Percentiles rank a stretch among this genome's conserved stretches.
These are phyloP conservation scores for Tholera decimalis DNA, from an alignment of 2,888 invertebrate genomes.

Conservation along the genomic window DNA sequence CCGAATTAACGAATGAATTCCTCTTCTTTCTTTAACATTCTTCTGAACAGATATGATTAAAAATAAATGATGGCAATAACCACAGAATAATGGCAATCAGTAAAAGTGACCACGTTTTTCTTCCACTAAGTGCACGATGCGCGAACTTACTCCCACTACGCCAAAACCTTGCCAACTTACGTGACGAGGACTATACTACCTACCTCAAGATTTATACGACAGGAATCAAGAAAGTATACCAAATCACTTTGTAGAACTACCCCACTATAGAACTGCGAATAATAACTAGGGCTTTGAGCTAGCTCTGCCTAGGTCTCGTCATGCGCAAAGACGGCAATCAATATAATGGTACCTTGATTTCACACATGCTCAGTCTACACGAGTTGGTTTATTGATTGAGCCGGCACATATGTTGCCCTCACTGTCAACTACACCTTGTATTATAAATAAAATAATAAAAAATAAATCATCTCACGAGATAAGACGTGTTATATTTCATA, in stretches of 20 bases:
- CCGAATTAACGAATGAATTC: no score
- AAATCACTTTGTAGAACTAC: background rate
- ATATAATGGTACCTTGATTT: slow-evolving; percentile 35
- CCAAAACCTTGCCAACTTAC: no score
- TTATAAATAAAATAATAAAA: background rate
- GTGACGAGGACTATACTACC: background rate
- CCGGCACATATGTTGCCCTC: background rate
- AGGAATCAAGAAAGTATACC: no score
- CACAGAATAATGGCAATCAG: no score
- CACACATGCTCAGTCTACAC: slow-evolving; percentile 44
- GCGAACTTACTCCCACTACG: no score
- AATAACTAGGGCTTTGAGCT: background rate
- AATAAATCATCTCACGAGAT: background rate
- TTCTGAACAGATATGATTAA: no score
- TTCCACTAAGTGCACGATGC: no score
- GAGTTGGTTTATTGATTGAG: slow-evolving; percentile 30
- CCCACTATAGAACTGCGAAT: background rate
- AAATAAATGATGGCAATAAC: no score
- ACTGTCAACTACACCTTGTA: background rate
- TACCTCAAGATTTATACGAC: background rate
- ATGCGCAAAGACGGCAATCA: slow-evolving; percentile 44
- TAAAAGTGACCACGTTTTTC: no score
- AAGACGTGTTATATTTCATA: background rate
- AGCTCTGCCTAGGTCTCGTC: slow-evolving; percentile 16
- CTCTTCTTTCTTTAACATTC: no score